A percentile compares a stretch with the other conserved stretches of the same genome.
Evolutionary conservation across 2,888 invertebrate species (phyloP).

Genomic region (Chrysopilus asiliformis): DNA sequence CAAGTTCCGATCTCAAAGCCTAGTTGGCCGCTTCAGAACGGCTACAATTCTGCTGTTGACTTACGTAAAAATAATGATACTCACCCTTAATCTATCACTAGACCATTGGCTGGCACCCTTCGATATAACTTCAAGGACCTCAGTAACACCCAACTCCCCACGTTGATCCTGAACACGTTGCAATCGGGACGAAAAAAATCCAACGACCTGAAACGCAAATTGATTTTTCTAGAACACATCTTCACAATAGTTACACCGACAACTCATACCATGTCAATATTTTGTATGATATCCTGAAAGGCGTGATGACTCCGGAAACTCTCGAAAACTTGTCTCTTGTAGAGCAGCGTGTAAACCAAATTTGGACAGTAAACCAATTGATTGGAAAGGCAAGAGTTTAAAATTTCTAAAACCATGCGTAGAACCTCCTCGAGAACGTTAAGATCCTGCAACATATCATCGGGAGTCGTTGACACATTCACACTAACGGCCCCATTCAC

Average conservation of each 20-base stretch:
- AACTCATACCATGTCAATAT: slow-evolving; percentile 71
- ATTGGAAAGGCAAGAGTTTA: slow-evolving; percentile 86
- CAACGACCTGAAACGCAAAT: slow-evolving; percentile 40
- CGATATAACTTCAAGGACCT: slow-evolving; percentile 78
- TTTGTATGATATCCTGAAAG: slow-evolving; percentile 87
- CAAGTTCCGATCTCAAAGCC: no score
- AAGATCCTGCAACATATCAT: slow-evolving; percentile 62
- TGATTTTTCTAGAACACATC: background rate
- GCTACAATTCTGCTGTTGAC: no score
- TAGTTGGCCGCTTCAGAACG: no score
- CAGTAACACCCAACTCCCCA: slow-evolving; percentile 67
- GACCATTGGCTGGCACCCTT: slow-evolving; percentile 90
- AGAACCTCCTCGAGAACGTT: slow-evolving; percentile 90
- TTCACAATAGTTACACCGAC: background rate
- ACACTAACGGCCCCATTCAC: slow-evolving; percentile 29
- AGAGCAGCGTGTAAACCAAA: slow-evolving; percentile 87
- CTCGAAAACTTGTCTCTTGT: slow-evolving; percentile 83
- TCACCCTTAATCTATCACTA: slow-evolving; percentile 79
- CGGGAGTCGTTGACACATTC: slow-evolving; percentile 27
- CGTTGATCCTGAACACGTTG: slow-evolving; percentile 48
- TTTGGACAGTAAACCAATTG: slow-evolving; percentile 81
- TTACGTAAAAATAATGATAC: slow-evolving; percentile 11
- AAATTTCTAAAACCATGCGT: slow-evolving; percentile 90
- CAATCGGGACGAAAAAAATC: slow-evolving; percentile 46
- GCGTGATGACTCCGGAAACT: slow-evolving; percentile 74